phyloP scores from a whole-genome alignment of 2,888 invertebrate genomes.

The Gymnoscelis rufifasciata region DNA sequence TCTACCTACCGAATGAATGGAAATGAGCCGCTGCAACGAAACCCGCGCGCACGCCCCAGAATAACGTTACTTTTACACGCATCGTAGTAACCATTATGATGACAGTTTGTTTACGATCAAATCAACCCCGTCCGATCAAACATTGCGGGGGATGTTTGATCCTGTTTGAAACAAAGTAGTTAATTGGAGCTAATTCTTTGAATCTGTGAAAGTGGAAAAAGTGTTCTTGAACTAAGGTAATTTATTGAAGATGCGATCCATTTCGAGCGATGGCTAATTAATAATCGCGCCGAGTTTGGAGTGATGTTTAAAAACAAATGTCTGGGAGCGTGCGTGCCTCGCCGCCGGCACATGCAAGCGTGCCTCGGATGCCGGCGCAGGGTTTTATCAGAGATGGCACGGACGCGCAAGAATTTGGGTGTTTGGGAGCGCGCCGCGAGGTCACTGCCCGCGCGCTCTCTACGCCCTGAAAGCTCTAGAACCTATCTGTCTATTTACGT shows the following conservation, averaged over 20 bases:
- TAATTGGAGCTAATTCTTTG: neutral
- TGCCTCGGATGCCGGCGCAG: slow-evolving; percentile 55
- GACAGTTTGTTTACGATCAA: slow-evolving; percentile 20
- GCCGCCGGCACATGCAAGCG: slow-evolving; percentile 43
- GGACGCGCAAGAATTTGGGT: slow-evolving; percentile 70
- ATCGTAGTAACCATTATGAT: slow-evolving; percentile 26
- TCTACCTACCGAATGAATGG: slow-evolving; percentile 61
- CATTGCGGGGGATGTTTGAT: slow-evolving; percentile 4
- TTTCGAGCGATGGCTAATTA: slow-evolving; percentile 23
- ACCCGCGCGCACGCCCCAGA: slow-evolving; percentile 28
- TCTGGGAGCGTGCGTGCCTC: slow-evolving; percentile 39
- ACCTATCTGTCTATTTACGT: neutral
- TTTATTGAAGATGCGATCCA: slow-evolving; percentile 19
- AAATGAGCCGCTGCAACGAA: slow-evolving; percentile 53
- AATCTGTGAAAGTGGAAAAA: slow-evolving; percentile 8
- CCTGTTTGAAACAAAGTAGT: neutral
- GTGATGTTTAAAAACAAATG: slow-evolving; percentile 37
- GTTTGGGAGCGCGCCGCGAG: slow-evolving; percentile 39
- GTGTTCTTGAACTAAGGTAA: slow-evolving; percentile 7
- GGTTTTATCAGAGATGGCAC: slow-evolving; percentile 54
- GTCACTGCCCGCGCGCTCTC: slow-evolving; percentile 55
- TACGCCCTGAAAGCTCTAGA: slow-evolving; percentile 43
- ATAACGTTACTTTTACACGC: slow-evolving; percentile 27
- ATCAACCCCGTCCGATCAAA: slow-evolving; percentile 10
- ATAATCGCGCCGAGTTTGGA: slow-evolving; percentile 25